phyloP scores from a whole-genome alignment of 2,113 vertebrate genomes.

The Eclectus roratus region DNA sequence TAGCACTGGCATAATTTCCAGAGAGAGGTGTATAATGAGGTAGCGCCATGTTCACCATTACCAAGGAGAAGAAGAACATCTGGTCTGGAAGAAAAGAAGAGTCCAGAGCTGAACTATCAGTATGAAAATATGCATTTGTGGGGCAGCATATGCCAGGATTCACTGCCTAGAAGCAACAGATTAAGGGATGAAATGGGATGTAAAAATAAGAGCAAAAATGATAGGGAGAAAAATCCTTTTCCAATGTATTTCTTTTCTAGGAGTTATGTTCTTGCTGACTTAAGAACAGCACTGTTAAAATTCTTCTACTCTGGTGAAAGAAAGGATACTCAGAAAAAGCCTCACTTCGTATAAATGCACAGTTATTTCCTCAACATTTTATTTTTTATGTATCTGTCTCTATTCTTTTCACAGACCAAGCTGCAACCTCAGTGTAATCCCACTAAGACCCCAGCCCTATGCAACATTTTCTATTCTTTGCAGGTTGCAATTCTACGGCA shows the following conservation, averaged over 20 bases:
- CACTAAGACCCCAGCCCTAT: background rate
- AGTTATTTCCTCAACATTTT: background rate
- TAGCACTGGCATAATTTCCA: constrained; percentile 71
- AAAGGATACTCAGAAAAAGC: background rate
- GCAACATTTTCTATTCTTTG: background rate
- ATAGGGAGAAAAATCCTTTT: background rate
- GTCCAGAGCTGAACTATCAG: constrained; percentile 52
- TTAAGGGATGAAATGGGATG: background rate
- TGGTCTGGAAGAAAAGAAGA: constrained; percentile 74
- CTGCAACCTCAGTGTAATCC: background rate
- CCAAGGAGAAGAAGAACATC: constrained; percentile 76
- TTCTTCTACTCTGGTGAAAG: background rate
- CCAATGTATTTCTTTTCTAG: background rate
- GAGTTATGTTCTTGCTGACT: background rate
- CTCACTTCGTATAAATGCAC: background rate
- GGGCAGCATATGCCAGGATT: background rate
- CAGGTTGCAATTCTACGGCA: background rate
- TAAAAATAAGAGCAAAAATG: background rate
- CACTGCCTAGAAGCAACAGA: background rate
- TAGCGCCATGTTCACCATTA: constrained; percentile 67
- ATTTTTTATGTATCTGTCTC: background rate
- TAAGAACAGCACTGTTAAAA: background rate
- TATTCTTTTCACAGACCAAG: background rate
- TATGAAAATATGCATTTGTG: constrained; percentile 10
- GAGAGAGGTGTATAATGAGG: constrained; percentile 75